These are phyloP conservation scores for Pristiophorus japonicus DNA, from an alignment of 2,113 vertebrate genomes.

Conservation along the genomic window DNA sequence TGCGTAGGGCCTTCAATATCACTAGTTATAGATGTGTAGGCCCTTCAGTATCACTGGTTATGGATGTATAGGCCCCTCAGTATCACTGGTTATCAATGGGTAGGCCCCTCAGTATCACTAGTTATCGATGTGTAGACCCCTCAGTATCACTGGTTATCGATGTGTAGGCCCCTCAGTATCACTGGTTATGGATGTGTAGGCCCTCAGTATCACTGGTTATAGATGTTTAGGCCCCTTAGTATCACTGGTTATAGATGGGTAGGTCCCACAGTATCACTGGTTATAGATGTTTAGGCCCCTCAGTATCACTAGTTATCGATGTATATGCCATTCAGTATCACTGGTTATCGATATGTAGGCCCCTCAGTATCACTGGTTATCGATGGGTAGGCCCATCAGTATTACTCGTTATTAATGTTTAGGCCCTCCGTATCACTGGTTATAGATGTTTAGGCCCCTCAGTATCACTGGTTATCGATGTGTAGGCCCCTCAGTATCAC, in stretches of 20 bases:
- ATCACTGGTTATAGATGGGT: no score
- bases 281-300: no score
- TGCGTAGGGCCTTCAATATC: not conserved
- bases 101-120: not conserved
- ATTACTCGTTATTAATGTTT: not conserved
- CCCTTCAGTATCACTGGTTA: not conserved
- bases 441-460: no score
- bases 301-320: not conserved
- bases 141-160: not conserved
- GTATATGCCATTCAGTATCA: no score
- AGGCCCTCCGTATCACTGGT: not conserved
- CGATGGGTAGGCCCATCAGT: not conserved
- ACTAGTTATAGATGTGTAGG: not conserved
- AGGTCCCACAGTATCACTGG: no score
- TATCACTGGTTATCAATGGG: not conserved
- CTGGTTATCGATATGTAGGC: not conserved
- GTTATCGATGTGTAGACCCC: not conserved
- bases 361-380: not conserved
- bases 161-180: no score
- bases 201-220: no score
- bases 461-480: no score
- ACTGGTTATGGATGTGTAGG: no score
- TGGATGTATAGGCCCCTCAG: not conserved
- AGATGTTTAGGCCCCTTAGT: no score
- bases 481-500: no score